Conservation (phyloP, 2,888 invertebrate genomes). For the Horisme vitalbata region DNA sequence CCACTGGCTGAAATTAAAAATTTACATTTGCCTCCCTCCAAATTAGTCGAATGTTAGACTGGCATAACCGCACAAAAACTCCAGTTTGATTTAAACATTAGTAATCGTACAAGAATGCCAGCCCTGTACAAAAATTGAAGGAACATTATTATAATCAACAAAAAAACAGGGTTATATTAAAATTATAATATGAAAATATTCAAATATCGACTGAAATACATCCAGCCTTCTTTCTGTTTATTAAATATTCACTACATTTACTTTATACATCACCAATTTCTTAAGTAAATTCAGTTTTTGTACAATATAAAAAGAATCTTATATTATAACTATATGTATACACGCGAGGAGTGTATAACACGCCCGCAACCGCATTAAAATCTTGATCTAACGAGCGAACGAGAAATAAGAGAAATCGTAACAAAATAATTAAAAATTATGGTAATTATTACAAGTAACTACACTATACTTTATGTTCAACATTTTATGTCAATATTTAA, state of each 20-base stretch:
- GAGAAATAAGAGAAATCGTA: constrained; percentile 72
- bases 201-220: constrained; percentile 78
- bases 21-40: constrained; percentile 73
- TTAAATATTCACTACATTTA: constrained; percentile 81
- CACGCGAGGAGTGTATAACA: constrained; percentile 70
- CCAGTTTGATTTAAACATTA: constrained; percentile 21
- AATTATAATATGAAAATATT: constrained; percentile 84
- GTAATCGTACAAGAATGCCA: constrained; percentile 47
- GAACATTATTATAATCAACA: constrained; percentile 70
- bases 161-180: constrained; percentile 83
- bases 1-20: constrained; percentile 80
- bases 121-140: constrained; percentile 73
- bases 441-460: constrained; percentile 81
- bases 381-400: constrained; percentile 76
- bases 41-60: constrained; percentile 57
- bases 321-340: constrained; percentile 75
- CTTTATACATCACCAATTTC: constrained; percentile 83
- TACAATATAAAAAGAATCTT: constrained; percentile 84
- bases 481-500: constrained; percentile 81
- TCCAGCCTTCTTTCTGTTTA: constrained; percentile 80
- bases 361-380: constrained; percentile 60
- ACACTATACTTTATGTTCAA: constrained; percentile 79
- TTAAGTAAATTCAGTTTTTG: constrained; percentile 83
- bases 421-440: constrained; percentile 79
- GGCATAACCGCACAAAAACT: constrained; percentile 45